Conservation (phyloP, 2,888 invertebrate species). For the Diarsia rubi region DNA sequence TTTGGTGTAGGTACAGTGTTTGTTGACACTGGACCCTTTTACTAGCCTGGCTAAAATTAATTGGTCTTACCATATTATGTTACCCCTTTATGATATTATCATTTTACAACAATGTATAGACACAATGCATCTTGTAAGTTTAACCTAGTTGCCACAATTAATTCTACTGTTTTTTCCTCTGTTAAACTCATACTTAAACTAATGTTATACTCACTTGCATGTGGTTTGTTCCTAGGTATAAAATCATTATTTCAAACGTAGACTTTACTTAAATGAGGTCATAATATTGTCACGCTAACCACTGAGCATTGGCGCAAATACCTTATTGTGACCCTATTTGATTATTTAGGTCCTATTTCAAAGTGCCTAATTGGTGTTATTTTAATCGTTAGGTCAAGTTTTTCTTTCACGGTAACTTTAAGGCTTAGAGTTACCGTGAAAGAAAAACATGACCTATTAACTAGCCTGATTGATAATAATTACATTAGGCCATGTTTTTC, state of each 20-base stretch:
- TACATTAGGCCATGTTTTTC: neutral
- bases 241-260: conserved; percentile 25
- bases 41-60: neutral
- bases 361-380: neutral
- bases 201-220: conserved; percentile 28
- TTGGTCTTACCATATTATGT: neutral
- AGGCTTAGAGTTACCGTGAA: too few species aligned
- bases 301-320: conserved; percentile 79
- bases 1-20: neutral
- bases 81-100: neutral
- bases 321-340: conserved; percentile 73
- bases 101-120: conserved; percentile 17
- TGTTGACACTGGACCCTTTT: too few species aligned
- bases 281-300: conserved; percentile 72
- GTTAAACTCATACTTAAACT: conserved; percentile 22
- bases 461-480: too few species aligned
- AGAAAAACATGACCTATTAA: too few species aligned
- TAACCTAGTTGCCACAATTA: conserved; percentile 23
- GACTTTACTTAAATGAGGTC: conserved; percentile 72
- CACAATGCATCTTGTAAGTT: conserved; percentile 6
- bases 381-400: neutral
- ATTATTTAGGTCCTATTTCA: conserved; percentile 36
- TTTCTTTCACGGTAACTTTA: neutral
- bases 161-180: conserved; percentile 21
- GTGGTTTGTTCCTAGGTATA: conserved; percentile 25